phyloP scores from a whole-genome alignment of 2,113 vertebrate genomes.

The Hyperopisus bebe region DNA sequence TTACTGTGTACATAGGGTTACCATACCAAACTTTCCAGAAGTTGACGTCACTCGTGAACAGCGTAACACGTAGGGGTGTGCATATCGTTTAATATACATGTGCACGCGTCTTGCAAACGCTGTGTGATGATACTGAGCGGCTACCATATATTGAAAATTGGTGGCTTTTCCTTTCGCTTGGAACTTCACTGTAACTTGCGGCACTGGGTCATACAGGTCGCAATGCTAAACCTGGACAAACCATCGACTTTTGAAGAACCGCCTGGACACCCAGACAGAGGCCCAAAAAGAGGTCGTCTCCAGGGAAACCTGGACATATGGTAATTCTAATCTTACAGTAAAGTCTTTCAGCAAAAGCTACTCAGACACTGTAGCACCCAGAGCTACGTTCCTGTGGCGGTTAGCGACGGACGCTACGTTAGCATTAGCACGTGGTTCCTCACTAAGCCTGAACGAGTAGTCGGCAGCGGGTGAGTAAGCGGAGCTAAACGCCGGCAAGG shows the following conservation, averaged over 20 bases:
- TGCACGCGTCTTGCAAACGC: not conserved
- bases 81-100: not conserved
- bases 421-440: conserved; percentile 17
- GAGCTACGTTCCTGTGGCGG: not conserved
- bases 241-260: no score
- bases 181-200: not conserved
- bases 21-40: not conserved
- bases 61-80: not conserved
- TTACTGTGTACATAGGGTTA: not conserved
- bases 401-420: not conserved
- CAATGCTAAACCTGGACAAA: not conserved
- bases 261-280: not conserved
- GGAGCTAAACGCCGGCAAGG: conserved; percentile 50
- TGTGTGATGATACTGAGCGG: not conserved
- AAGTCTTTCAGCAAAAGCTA: not conserved
- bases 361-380: not conserved
- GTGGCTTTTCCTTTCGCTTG: not conserved
- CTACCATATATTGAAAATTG: not conserved
- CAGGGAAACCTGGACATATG: not conserved
- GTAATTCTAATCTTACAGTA: not conserved
- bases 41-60: not conserved
- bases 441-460: not conserved
- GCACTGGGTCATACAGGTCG: not conserved
- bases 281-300: no score
- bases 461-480: not conserved